Evolutionary conservation across 2,888 invertebrate genomes (phyloP).

Genomic region (Epirrhoe alternata): DNA sequence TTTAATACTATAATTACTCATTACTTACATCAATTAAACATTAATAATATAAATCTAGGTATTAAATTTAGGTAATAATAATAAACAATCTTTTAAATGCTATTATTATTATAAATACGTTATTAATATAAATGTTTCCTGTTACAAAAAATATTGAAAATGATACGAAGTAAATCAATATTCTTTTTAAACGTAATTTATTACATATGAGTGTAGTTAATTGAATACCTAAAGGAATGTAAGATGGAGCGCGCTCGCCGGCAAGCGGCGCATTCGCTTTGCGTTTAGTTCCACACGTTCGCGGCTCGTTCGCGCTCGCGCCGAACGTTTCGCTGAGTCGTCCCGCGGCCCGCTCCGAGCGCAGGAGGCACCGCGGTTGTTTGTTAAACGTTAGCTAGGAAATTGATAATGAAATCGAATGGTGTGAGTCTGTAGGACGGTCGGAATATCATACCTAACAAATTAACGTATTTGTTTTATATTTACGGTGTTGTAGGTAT

Average conservation of each 20-base stretch:
- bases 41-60: conserved; percentile 83
- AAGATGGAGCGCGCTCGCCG: conserved; percentile 75
- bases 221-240: conserved; percentile 80
- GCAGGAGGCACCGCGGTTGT: conserved; percentile 76
- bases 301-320: conserved; percentile 69
- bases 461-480: conserved; percentile 85
- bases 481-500: conserved; percentile 85
- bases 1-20: conserved; percentile 82
- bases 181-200: conserved; percentile 84
- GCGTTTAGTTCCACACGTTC: conserved; percentile 66
- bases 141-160: conserved; percentile 85
- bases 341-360: conserved; percentile 65
- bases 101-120: conserved; percentile 86
- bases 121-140: conserved; percentile 86
- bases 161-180: conserved; percentile 85
- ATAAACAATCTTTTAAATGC: conserved; percentile 86
- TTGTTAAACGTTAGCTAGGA: conserved; percentile 85
- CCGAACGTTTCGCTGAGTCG: conserved; percentile 55
- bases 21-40: conserved; percentile 85
- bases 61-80: conserved; percentile 86
- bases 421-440: conserved; percentile 84
- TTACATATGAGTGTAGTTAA: conserved; percentile 85
- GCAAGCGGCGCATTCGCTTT: conserved; percentile 61
- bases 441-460: conserved; percentile 84
- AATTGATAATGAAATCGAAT: conserved; percentile 84